A percentile compares a stretch with the other conserved stretches of the same genome.
These are phyloP conservation scores for Pseudeuparius sepicola DNA, from an alignment of 2,888 invertebrate genomes.

Conservation along the genomic window DNA sequence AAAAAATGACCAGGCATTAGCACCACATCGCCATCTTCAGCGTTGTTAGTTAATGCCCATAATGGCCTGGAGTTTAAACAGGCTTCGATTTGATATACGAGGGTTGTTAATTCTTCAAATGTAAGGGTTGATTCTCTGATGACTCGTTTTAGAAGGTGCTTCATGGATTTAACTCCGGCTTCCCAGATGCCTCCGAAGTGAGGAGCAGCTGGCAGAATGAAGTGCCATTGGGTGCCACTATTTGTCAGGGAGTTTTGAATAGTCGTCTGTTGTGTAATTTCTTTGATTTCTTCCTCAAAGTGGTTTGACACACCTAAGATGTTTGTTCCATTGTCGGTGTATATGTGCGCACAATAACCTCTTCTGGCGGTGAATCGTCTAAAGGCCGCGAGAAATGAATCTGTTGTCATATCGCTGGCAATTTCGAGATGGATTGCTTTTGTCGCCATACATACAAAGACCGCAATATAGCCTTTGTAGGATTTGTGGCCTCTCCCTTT, in stretches of 20 bases:
- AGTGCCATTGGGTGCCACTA: conserved; percentile 12
- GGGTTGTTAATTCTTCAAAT: conserved; percentile 13
- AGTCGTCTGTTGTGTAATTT: conserved; percentile 5
- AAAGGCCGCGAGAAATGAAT: conserved; percentile 24
- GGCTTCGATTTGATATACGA: conserved; percentile 11
- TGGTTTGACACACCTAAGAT: no score
- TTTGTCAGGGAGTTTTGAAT: conserved; percentile 10
- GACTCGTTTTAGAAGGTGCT: conserved; percentile 10
- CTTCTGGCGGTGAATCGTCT: conserved; percentile 23
- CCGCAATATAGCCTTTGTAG: conserved; percentile 23
- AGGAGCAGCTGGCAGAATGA: conserved; percentile 6
- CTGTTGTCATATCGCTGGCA: conserved; percentile 22
- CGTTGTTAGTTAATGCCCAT: not conserved
- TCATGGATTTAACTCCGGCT: conserved; percentile 4
- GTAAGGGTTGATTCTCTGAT: no score
- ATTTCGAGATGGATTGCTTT: conserved; percentile 26
- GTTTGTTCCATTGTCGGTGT: conserved; percentile 27
- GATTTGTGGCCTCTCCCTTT: conserved; percentile 19
- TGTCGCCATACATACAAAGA: conserved; percentile 25
- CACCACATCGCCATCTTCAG: conserved; percentile 5
- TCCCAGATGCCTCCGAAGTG: conserved; percentile 7
- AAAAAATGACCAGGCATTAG: conserved; percentile 14
- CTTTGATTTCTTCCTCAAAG: conserved; percentile 4
- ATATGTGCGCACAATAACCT: conserved; percentile 18
- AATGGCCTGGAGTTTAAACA: conserved; percentile 14